Percentiles rank a stretch among this genome's conserved stretches.
Evolutionary conservation across 2,797 vertebrate genomes (phyloP).

Genomic region (Tragelaphus oryx): DNA sequence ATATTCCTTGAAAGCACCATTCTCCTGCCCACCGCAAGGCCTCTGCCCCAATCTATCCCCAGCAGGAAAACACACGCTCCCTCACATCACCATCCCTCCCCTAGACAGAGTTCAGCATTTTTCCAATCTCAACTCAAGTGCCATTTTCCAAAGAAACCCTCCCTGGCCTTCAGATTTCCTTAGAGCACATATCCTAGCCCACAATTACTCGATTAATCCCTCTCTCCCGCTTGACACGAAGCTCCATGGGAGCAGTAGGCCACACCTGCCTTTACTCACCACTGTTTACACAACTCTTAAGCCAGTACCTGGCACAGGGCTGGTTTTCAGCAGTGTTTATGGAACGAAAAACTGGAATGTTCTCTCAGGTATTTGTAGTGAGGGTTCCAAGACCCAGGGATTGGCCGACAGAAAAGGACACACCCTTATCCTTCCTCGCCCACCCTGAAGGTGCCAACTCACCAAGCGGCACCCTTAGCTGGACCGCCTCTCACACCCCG

Average conservation of each 20-base stretch:
- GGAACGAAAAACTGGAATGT: not conserved
- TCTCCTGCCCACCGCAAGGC: not conserved
- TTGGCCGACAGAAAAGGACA: not conserved
- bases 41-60: not conserved
- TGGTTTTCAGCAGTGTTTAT: not conserved
- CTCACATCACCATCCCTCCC: not conserved
- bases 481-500: not conserved
- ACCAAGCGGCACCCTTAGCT: not conserved
- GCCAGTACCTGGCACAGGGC: not conserved
- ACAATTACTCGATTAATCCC: not conserved
- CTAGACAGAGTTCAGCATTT: not conserved
- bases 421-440: not conserved
- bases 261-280: not conserved
- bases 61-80: not conserved
- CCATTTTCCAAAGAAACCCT: not conserved
- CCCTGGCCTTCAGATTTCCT: not conserved
- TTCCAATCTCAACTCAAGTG: not conserved
- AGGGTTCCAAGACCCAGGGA: not conserved
- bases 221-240: not conserved
- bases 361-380: not conserved
- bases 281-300: not conserved
- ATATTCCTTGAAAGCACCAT: not conserved
- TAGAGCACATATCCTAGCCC: not conserved
- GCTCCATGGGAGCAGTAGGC: not conserved
- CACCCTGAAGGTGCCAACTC: not conserved